Conservation (phyloP, 2,888 invertebrate genomes). For the Drosophila pegasa region DNA sequence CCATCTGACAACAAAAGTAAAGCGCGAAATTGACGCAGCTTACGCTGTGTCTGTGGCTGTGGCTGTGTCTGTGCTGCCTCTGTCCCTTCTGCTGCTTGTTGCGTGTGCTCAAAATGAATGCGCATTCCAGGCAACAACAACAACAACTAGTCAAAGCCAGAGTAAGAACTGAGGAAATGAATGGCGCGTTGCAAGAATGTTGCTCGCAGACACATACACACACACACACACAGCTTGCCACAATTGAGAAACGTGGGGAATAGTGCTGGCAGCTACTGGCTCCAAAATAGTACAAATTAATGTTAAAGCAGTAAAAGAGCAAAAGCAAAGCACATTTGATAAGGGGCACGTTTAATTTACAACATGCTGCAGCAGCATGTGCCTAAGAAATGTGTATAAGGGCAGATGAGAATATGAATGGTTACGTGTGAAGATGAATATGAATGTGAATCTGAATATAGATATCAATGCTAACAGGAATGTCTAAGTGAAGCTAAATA, state of each 20-base stretch:
- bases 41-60: slow-evolving; percentile 55
- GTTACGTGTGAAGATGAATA: background rate
- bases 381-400: background rate
- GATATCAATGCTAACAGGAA: background rate
- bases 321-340: slow-evolving; percentile 9
- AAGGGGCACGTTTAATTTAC: background rate
- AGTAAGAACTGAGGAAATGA: slow-evolving; percentile 60
- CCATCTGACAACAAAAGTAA: slow-evolving; percentile 79
- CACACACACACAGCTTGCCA: background rate
- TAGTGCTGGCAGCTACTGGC: slow-evolving; percentile 8
- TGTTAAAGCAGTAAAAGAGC: slow-evolving; percentile 27
- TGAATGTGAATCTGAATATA: background rate
- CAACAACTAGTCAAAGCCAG: slow-evolving; percentile 13
- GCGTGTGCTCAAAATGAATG: slow-evolving; percentile 79
- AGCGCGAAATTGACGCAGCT: slow-evolving; percentile 80
- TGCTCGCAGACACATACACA: slow-evolving; percentile 35
- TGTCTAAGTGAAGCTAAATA: background rate
- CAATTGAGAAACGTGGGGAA: background rate
- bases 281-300: slow-evolving; percentile 50
- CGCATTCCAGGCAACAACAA: slow-evolving; percentile 66
- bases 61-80: slow-evolving; percentile 22
- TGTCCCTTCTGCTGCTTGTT: slow-evolving; percentile 40
- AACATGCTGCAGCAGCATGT: slow-evolving; percentile 27
- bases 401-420: background rate
- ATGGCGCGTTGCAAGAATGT: slow-evolving; percentile 68